Base-by-base conservation (phyloP, 1,140 invertebrate species). In the Oppia nitens region DNA sequence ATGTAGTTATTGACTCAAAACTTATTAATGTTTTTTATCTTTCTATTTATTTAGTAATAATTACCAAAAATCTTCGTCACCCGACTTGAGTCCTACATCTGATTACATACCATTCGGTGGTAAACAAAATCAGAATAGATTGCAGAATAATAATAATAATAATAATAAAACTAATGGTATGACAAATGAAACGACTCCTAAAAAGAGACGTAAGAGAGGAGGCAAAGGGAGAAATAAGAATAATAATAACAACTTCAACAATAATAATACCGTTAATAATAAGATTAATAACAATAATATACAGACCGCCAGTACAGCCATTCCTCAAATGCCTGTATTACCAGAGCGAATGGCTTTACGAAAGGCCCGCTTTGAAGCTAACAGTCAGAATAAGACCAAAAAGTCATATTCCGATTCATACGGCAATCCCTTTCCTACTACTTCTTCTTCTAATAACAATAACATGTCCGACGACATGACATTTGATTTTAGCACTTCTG, bases 401-500 rank as follows among this genome's bases (percentile, higher is more conserved):
- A 64, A 64, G 60, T 69, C 69, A 66, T 51, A 70, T 65, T 61
- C 67, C 47, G 68, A 70, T 53, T 48, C 23, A 45, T 48, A 59
- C 12, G 27, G 24, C 11, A 57, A 59, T 58, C 45, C 50, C n/a
- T 21, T 26, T 23, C 23, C 14, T 21, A 17, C 17, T 54, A 62
- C 27, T 53, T 28, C 21, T 47, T 53, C 14, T 21, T 14, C 3
- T n/a, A 25, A 1, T 55, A 20, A 23, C 24, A 63, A 21, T 2
- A 62, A 47, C 20, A 27, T 26, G 11, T 59, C 56, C 1, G 47
- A 27, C 45, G 50, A 47, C 12, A 27, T n/a, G 3, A 23, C 23
- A n/a, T 56, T 63, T 17, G 62, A 60, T 57, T 32, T 62, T 4
- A 25, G 45, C 4, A 48, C 81, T 63, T 80, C 83, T 69, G 80